Evolutionary conservation across 2,797 vertebrate genomes (phyloP).

Genomic region (Galagoides demidoff): DNA sequence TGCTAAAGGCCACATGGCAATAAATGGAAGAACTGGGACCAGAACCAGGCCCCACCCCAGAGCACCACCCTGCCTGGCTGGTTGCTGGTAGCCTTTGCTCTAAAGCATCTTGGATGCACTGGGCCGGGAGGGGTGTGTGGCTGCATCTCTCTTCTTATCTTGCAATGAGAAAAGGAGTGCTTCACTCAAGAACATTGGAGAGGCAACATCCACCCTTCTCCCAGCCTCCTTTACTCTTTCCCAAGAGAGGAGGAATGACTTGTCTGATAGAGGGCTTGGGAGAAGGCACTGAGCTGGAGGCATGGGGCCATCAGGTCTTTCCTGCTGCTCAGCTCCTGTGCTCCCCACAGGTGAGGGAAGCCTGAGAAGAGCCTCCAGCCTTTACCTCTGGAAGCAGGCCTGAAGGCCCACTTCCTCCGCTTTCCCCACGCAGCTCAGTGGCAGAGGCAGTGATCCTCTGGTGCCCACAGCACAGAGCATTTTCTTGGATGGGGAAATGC

Average conservation of each 20-base stretch:
- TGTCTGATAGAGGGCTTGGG: background rate
- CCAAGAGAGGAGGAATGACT: background rate
- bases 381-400: background rate
- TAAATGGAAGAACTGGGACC: background rate
- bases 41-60: background rate
- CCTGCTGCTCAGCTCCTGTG: background rate
- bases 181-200: background rate
- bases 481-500: background rate
- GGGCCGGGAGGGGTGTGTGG: fast-evolving
- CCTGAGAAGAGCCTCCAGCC: background rate
- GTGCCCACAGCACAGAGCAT: background rate
- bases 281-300: background rate
- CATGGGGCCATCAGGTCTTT: background rate
- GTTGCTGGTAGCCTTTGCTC: background rate
- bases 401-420: background rate
- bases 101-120: background rate
- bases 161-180: fast-evolving
- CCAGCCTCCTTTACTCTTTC: background rate
- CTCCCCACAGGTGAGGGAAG: fast-evolving
- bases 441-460: fast-evolving
- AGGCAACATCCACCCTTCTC: background rate
- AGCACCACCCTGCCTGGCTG: background rate
- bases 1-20: background rate
- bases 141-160: fast-evolving
- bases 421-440: fast-evolving